Conservation (phyloP, 2,888 invertebrate species). For the Brachypterus glaber region DNA sequence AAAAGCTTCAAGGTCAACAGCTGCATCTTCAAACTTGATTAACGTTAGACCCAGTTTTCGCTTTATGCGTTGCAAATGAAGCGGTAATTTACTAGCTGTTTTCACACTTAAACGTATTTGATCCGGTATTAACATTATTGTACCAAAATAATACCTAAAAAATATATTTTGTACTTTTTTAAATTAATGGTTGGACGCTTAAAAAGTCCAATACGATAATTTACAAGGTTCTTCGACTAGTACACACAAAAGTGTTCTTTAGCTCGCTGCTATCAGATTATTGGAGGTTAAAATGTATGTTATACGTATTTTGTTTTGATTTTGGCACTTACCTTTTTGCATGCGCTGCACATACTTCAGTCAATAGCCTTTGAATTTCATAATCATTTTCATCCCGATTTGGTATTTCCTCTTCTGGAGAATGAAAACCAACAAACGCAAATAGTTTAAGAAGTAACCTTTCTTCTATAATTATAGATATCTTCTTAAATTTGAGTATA, state of each 20-base stretch:
- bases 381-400: slow-evolving; percentile 63
- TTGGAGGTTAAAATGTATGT: too few species aligned
- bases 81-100: slow-evolving; percentile 74
- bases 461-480: slow-evolving; percentile 84
- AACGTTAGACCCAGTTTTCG: slow-evolving; percentile 77
- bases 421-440: slow-evolving; percentile 46
- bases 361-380: slow-evolving; percentile 69
- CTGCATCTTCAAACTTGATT: slow-evolving; percentile 94
- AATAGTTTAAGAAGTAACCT: slow-evolving; percentile 64
- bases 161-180: slow-evolving; percentile 1
- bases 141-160: slow-evolving; percentile 34
- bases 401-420: slow-evolving; percentile 47
- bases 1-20: slow-evolving; percentile 85
- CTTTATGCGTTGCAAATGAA: slow-evolving; percentile 71
- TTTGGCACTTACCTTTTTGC: slow-evolving; percentile 66
- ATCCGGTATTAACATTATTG: slow-evolving; percentile 36
- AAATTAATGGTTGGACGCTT: slow-evolving; percentile 40
- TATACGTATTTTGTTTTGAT: neutral
- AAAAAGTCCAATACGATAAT: too few species aligned
- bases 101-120: slow-evolving; percentile 82
- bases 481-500: slow-evolving; percentile 68
- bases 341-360: slow-evolving; percentile 70
- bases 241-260: too few species aligned
- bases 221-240: too few species aligned
- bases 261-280: too few species aligned